Base-by-base conservation (phyloP, 1,140 invertebrate genomes). In the Penaeus indicus region DNA sequence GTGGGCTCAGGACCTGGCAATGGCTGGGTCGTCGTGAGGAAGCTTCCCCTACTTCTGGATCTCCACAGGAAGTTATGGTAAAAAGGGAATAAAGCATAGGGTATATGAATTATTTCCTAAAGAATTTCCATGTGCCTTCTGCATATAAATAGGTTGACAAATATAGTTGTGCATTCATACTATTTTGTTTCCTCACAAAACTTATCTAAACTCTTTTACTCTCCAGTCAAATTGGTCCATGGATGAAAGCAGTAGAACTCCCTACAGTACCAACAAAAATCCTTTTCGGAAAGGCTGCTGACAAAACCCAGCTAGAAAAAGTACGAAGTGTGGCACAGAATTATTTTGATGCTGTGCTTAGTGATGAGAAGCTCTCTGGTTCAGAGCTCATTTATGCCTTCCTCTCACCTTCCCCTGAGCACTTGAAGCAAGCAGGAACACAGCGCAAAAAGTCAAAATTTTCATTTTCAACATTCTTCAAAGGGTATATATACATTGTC, bases 351-450 rank as follows among this genome's bases (percentile, higher is more conserved):
- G 84, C 89, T 3, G 95, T 98, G 85, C 94, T 97, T 92, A 96
- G 96, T 93, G 97, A 98, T 92, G 97, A 97, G 80, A 94, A 95
- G 90, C 93, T 98, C 84, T 96, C 96, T 93, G 96, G 97, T 93
- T 97, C 96, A 92, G 97, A 98, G 93, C 96, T 96, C 61, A 93
- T 98, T 83, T 98, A 97, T 92, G 95, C 96, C 87, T 98, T 98
- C 93, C 94, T 98, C 8, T 97, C 97, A 92, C 97, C 97, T 10
- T 97, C 96, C 92, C 97, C 97, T 0, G 96, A 97, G 92, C 96
- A 97, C 92, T 93, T 98, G 32, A 97, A 97, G 92, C 96, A 96
- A 92, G 95, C 95, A 22, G 94, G 95, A 78, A 94, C 95, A 19
- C 88, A 91, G 91, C 95, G 95, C 77, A 97, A 97, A 92, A 97